phyloP scores from a whole-genome alignment of 2,888 invertebrate genomes.

The Drosophila putrida region DNA sequence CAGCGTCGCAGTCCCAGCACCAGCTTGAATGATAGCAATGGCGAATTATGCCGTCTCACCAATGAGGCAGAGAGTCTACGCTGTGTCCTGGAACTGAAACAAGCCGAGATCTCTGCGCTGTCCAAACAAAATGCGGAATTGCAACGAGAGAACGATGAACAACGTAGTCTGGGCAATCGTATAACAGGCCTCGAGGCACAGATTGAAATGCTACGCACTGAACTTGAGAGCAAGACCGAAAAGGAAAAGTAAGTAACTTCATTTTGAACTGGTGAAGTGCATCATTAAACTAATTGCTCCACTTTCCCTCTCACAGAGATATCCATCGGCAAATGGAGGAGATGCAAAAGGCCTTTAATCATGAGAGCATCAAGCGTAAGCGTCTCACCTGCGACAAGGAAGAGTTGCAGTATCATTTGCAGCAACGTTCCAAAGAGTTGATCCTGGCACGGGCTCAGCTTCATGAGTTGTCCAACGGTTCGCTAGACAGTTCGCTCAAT shows the following conservation, averaged over 20 bases:
- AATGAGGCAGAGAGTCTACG: conserved; percentile 93
- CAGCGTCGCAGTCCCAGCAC: conserved; percentile 64
- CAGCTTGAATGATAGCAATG: conserved; percentile 45
- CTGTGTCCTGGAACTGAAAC: conserved; percentile 94
- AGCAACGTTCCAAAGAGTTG: conserved; percentile 92
- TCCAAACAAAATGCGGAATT: conserved; percentile 90
- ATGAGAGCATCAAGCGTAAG: conserved; percentile 92
- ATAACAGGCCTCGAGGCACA: conserved; percentile 92
- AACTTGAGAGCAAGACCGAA: conserved; percentile 88
- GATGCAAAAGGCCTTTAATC: conserved; percentile 90
- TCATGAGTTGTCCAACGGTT: conserved; percentile 70
- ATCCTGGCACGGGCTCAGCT: conserved; percentile 81
- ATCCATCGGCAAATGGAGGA: conserved; percentile 90
- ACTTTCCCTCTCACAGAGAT: conserved; percentile 86
- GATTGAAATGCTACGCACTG: conserved; percentile 92
- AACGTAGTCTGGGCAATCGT: conserved; percentile 90
- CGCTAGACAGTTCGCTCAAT: conserved; percentile 57
- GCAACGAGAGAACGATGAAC: conserved; percentile 90
- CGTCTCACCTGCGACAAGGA: conserved; percentile 93
- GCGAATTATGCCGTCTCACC: conserved; percentile 86
- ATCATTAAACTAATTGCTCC: conserved; percentile 15
- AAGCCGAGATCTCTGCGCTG: conserved; percentile 93
- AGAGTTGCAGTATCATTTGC: conserved; percentile 94
- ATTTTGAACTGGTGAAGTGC: too few species aligned
- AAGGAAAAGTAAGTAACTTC: conserved; percentile 87